Conservation (phyloP, 2,797 vertebrate species). For the Rhynchotus rufescens region DNA sequence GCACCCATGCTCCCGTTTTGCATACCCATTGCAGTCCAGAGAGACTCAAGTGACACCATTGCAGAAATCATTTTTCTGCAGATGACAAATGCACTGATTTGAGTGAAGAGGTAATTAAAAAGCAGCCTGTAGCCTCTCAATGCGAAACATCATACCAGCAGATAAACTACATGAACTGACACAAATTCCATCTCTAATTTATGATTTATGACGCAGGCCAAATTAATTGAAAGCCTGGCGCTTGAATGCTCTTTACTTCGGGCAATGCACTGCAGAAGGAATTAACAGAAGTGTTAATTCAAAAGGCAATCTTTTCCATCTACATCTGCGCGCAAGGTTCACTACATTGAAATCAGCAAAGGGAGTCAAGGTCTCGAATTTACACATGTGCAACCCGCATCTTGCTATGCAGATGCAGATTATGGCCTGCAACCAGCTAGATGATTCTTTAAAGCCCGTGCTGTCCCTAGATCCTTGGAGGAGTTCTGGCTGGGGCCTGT, state of each 20-base stretch:
- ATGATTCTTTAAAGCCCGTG: neutral
- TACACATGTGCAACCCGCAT: neutral
- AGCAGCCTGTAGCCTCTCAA: neutral
- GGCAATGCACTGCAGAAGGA: neutral
- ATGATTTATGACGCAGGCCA: neutral
- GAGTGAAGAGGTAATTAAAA: neutral
- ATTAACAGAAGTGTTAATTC: neutral
- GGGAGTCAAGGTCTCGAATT: neutral
- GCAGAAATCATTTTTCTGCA: neutral
- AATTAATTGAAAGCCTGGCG: constrained; percentile 13
- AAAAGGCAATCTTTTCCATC: constrained; percentile 27
- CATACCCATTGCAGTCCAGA: neutral
- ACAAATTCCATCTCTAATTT: neutral
- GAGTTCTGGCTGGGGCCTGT: neutral
- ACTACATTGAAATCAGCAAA: constrained; percentile 15
- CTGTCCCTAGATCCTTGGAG: neutral
- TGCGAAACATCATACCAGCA: neutral
- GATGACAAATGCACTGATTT: neutral
- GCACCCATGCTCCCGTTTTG: neutral
- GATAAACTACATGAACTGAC: neutral
- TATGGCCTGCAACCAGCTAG: constrained; percentile 2
- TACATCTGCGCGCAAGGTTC: constrained; percentile 8
- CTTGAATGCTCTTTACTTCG: neutral
- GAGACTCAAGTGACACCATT: neutral
- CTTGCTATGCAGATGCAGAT: constrained; percentile 23